Base-by-base conservation (phyloP, 1,140 invertebrate species). In the Rhynchophorus ferrugineus region DNA sequence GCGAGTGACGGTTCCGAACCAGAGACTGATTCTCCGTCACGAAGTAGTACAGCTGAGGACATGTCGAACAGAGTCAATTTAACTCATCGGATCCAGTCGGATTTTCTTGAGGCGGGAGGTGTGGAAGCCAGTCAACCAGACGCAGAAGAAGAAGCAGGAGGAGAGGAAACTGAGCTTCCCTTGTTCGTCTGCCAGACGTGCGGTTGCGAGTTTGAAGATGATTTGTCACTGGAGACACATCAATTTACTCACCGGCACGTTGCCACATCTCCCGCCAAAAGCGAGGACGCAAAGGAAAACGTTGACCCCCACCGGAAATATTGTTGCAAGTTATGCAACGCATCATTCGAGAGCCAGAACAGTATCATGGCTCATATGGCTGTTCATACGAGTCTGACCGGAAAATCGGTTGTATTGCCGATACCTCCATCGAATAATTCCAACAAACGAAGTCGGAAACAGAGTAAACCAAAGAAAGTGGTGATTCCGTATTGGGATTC, bases 21-120 rank as follows among this genome's bases (percentile, higher is more conserved):
- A 20, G 68, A 69, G 51, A 57, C 54, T 39, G 68, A 69, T 13
- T 61, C 62, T 33, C 44, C 44, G 8, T 19, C 52, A 29, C 41
- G 52, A 24, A 48, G 38, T 13, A 50, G 77, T 43, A 83, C 82
- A 1, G 84, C 83, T 57, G 85, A 88, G 60, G 85, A 87, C 48
- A 85, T 61, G 82, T 84, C 60, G 75, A 54, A 16, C 24, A 82
- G 20, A 80, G 85, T 68, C 83, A 89, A 67, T 82, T 87, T 69
- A 75, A 82, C 3, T 80, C 61, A 89, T 83, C 58, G 88, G 88
- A 66, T 82, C 77, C 33, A 69, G 56, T 68, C 68, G 70, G 71
- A 71, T 71, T 73, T 71, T 71, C 69, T 63, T 71, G 68, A 72
- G 60, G 71, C 71, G 70, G 70, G 69, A 63, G 70, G 71, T 71